These are phyloP conservation scores for Hippocampus guttulatus DNA, from an alignment of 2,113 vertebrate species.

Conservation along the genomic window DNA sequence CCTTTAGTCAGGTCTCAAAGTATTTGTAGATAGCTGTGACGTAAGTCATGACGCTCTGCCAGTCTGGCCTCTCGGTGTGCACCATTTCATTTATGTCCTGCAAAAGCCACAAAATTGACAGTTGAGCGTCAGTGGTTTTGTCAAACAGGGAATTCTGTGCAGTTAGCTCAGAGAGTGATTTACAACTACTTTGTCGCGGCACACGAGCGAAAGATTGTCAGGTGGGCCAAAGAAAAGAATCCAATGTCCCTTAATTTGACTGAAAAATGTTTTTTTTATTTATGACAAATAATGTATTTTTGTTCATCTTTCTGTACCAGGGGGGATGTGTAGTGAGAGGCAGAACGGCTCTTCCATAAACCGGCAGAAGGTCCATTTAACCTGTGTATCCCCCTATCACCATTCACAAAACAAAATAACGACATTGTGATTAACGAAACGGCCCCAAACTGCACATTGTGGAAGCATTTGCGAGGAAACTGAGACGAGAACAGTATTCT, in stretches of 20 bases:
- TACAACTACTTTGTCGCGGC: background rate
- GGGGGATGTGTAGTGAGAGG: background rate
- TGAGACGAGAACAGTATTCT: background rate
- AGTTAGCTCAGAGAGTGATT: background rate
- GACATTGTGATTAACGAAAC: too few relatives aligned
- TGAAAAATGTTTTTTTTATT: background rate
- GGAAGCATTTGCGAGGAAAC: background rate
- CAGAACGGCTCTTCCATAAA: background rate
- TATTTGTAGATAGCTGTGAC: slow-evolving; percentile 98
- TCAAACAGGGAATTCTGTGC: background rate
- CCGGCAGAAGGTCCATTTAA: background rate
- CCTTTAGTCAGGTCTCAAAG: slow-evolving; percentile 87
- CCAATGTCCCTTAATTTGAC: background rate
- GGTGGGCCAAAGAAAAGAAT: background rate
- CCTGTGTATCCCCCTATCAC: background rate
- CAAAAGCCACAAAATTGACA: background rate
- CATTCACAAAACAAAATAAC: too few relatives aligned
- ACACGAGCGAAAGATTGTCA: background rate
- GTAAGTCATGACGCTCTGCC: slow-evolving; percentile 96
- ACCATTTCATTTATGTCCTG: slow-evolving; percentile 97
- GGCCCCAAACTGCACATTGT: background rate
- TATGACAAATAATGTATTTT: background rate
- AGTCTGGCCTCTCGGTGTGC: slow-evolving; percentile 89
- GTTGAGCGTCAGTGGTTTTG: background rate
- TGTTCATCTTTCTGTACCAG: background rate